Evolutionary conservation across 2,113 vertebrate species (phyloP).

Genomic region (Ciconia boyciana): DNA sequence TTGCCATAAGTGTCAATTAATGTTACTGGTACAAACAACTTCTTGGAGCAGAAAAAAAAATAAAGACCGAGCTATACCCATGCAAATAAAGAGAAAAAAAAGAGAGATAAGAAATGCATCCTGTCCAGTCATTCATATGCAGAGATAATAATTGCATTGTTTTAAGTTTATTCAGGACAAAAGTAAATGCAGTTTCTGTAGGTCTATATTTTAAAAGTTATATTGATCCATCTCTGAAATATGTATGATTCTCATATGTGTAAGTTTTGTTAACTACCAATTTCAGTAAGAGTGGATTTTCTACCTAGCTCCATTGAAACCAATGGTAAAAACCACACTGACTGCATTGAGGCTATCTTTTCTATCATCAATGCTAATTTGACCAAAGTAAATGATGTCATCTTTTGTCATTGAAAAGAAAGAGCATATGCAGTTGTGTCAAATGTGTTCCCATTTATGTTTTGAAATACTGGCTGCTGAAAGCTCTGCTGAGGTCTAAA

Average conservation of each 20-base stretch:
- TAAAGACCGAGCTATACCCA: neutral
- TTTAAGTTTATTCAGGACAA: neutral
- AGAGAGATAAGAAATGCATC: neutral
- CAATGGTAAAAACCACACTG: neutral
- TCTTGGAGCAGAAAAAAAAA: neutral
- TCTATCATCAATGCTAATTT: neutral
- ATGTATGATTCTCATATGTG: neutral
- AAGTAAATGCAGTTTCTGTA: neutral
- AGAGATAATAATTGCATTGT: neutral
- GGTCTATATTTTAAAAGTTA: neutral
- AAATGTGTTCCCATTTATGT: neutral
- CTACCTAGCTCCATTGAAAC: neutral
- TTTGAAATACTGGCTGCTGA: conserved; percentile 28
- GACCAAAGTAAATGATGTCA: neutral
- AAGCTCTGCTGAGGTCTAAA: conserved; percentile 20
- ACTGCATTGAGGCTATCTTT: neutral
- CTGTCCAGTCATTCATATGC: neutral
- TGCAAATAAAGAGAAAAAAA: neutral
- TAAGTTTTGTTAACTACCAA: neutral
- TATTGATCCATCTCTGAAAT: neutral
- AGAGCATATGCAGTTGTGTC: neutral
- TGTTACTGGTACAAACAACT: neutral
- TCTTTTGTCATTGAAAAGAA: neutral
- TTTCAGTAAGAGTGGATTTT: neutral
- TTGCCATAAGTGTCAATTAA: neutral